Conservation (phyloP, 2,113 vertebrate genomes). For the Pedionomus torquatus region DNA sequence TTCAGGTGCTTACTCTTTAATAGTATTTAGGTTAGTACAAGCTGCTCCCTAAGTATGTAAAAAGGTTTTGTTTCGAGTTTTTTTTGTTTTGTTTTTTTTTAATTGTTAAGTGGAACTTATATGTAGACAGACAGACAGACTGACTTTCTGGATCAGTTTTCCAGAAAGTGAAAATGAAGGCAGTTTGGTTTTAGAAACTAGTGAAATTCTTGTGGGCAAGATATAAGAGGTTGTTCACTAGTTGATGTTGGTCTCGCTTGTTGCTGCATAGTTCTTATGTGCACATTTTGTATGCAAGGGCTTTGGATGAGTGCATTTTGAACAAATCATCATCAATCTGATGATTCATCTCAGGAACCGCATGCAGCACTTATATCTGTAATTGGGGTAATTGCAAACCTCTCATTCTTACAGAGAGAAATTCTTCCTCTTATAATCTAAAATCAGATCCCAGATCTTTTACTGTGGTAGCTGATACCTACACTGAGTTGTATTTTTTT, state of each 20-base stretch:
- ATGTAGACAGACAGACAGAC: not conserved
- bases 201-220: not conserved
- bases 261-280: not conserved
- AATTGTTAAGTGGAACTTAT: not conserved
- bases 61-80: not conserved
- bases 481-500: not conserved
- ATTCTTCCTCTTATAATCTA: not conserved
- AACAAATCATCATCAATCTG: slow-evolving; percentile 36
- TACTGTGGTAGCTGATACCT: not conserved
- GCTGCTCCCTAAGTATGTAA: not conserved
- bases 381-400: slow-evolving; percentile 46
- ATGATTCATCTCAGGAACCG: slow-evolving; percentile 48
- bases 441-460: not conserved
- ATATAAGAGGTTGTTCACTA: not conserved
- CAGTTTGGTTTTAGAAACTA: not conserved
- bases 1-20: not conserved
- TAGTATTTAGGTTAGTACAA: not conserved
- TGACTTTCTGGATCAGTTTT: not conserved
- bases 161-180: not conserved
- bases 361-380: slow-evolving; percentile 25
- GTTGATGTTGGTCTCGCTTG: not conserved
- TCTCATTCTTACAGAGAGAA: slow-evolving; percentile 44
- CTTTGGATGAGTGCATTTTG: slow-evolving; percentile 24
- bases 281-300: not conserved
- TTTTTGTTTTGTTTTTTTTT: not conserved